Conservation (phyloP, 2,888 invertebrate species). For the Heliothis peltigera region DNA sequence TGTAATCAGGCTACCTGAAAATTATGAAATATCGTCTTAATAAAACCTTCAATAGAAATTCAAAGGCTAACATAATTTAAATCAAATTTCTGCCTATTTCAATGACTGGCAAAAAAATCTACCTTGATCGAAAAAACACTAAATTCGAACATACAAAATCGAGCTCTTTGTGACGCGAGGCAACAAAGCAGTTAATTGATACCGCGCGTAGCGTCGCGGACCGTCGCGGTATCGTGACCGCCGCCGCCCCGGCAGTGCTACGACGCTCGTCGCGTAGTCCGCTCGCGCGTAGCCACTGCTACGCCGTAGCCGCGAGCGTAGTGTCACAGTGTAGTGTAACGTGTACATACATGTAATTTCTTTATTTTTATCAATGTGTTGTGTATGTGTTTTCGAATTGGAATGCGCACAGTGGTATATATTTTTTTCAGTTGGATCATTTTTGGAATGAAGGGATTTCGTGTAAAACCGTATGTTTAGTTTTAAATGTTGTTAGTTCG, state of each 20-base stretch:
- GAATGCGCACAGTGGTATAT: conserved; percentile 64
- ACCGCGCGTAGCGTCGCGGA: conserved; percentile 73
- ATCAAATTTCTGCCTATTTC: neutral
- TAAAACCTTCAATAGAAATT: neutral
- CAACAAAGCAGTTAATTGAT: conserved; percentile 88
- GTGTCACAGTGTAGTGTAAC: conserved; percentile 74
- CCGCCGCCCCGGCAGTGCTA: conserved; percentile 84
- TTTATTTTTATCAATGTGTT: conserved; percentile 60
- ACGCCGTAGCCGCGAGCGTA: conserved; percentile 75
- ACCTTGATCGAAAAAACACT: conserved; percentile 14
- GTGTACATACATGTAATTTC: conserved; percentile 78
- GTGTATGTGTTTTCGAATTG: conserved; percentile 67
- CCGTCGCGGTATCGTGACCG: conserved; percentile 64
- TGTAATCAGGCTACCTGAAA: neutral
- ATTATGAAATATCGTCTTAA: neutral
- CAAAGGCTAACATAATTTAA: neutral
- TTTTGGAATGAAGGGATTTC: conserved; percentile 44
- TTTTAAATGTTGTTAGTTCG: conserved; percentile 39
- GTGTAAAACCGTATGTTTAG: conserved; percentile 45
- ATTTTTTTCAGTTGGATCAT: conserved; percentile 43
- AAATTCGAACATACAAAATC: conserved; percentile 67
- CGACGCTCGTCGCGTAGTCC: conserved; percentile 84
- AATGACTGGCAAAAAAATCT: conserved; percentile 12
- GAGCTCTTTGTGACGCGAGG: conserved; percentile 72
- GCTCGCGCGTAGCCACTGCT: conserved; percentile 78